Percentiles rank a stretch among this genome's conserved stretches.
These are phyloP conservation scores for Nasonia oneida DNA, from an alignment of 2,888 invertebrate species.

Conservation along the genomic window DNA sequence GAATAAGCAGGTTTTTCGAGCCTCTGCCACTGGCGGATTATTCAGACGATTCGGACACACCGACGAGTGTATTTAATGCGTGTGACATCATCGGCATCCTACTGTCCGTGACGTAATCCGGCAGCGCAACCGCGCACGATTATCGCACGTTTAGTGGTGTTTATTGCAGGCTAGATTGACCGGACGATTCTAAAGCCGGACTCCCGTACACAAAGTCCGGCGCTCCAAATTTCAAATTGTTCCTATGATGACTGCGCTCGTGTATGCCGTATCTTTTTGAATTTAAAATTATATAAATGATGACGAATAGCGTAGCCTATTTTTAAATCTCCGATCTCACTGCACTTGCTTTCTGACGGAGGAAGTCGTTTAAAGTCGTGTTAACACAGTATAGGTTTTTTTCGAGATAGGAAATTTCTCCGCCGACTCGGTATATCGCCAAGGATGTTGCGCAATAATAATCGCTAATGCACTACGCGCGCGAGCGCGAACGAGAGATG, in stretches of 20 bases:
- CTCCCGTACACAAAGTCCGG: background rate
- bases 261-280: background rate
- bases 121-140: background rate
- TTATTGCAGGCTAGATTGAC: constrained; percentile 35
- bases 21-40: background rate
- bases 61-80: constrained; percentile 17
- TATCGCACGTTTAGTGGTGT: constrained; percentile 31
- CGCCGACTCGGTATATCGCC: background rate
- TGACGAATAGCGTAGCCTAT: no score
- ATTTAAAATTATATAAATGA: no score
- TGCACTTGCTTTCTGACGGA: background rate
- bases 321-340: background rate
- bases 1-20: background rate
- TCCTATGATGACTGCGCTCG: background rate
- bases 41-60: background rate
- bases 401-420: constrained; percentile 1
- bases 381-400: background rate
- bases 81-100: constrained; percentile 48
- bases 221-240: constrained; percentile 19
- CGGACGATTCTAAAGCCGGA: constrained; percentile 11
- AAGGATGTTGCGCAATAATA: constrained; percentile 18
- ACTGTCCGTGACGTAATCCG: constrained; percentile 37
- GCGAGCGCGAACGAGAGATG: background rate
- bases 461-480: background rate
- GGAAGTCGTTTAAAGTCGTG: constrained; percentile 9